A percentile compares a stretch with the other conserved stretches of the same genome.
These are phyloP conservation scores for Cochlearius cochlearius DNA, from an alignment of 2,113 vertebrate genomes.

Conservation along the genomic window DNA sequence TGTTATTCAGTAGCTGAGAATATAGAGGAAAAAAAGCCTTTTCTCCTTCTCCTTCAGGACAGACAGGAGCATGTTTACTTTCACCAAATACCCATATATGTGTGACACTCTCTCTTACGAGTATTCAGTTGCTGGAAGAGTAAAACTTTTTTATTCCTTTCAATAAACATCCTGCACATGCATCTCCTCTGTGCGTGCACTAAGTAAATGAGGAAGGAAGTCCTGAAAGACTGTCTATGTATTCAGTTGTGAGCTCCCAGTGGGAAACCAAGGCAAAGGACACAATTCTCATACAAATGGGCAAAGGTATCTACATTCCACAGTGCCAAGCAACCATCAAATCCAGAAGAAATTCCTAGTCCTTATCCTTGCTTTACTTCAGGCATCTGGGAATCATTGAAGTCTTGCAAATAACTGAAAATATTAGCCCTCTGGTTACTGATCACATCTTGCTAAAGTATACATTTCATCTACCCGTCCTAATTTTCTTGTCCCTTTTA, in stretches of 20 bases:
- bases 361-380: not conserved
- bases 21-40: not conserved
- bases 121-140: not conserved
- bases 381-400: conserved; percentile 25
- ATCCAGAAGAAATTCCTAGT: conserved; percentile 12
- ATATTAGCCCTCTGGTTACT: not conserved
- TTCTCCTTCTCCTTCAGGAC: not conserved
- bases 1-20: not conserved
- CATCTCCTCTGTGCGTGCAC: not conserved
- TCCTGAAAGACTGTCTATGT: not conserved
- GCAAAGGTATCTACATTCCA: conserved; percentile 54
- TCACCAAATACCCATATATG: not conserved
- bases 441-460: not conserved
- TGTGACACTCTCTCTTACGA: not conserved
- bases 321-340: conserved; percentile 37
- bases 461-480: not conserved
- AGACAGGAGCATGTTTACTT: not conserved
- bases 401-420: conserved; percentile 3
- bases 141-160: not conserved
- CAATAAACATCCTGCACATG: not conserved
- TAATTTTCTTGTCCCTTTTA: conserved; percentile 4
- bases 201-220: not conserved
- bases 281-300: not conserved
- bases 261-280: conserved; percentile 20
- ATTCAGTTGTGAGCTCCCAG: not conserved